phyloP scores from a whole-genome alignment of 2,888 invertebrate genomes.

The Fabriciana adippe region DNA sequence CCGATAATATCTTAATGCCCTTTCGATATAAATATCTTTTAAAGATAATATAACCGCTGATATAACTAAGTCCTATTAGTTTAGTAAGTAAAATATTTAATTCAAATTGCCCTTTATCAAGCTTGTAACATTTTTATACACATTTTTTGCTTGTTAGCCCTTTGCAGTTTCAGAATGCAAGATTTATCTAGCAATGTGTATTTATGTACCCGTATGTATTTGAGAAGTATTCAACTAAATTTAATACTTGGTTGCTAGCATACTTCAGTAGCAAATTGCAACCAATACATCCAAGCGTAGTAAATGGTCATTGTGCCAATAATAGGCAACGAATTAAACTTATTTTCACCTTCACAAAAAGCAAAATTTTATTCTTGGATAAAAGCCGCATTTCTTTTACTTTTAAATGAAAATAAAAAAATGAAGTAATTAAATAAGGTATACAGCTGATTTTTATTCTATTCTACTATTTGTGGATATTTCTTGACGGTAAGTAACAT shows the following conservation, averaged over 20 bases:
- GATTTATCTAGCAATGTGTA: slow-evolving; percentile 28
- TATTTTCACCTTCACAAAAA: slow-evolving; percentile 38
- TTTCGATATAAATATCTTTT: slow-evolving; percentile 50
- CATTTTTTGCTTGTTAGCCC: slow-evolving; percentile 15
- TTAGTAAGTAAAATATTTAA: slow-evolving; percentile 45
- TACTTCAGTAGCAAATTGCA: slow-evolving; percentile 38
- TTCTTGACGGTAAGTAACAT: background rate
- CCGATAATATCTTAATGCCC: slow-evolving; percentile 54
- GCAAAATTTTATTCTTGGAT: slow-evolving; percentile 12
- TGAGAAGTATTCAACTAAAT: slow-evolving; percentile 28
- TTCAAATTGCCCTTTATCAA: background rate
- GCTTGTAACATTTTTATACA: slow-evolving; percentile 36
- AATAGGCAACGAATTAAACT: slow-evolving; percentile 41
- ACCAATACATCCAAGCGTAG: slow-evolving; percentile 32
- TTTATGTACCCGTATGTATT: slow-evolving; percentile 29
- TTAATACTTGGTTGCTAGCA: slow-evolving; percentile 31
- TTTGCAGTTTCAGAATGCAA: slow-evolving; percentile 25
- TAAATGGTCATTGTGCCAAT: slow-evolving; percentile 38
- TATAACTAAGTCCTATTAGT: slow-evolving; percentile 52
- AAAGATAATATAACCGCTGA: slow-evolving; percentile 44
- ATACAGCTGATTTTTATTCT: slow-evolving; percentile 9
- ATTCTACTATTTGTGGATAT: background rate
- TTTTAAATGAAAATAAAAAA: slow-evolving; percentile 13
- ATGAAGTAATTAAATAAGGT: slow-evolving; percentile 2
- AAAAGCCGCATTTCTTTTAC: slow-evolving; percentile 1